Conservation (phyloP, 2,113 vertebrate genomes). For the Saccopteryx bilineata region DNA sequence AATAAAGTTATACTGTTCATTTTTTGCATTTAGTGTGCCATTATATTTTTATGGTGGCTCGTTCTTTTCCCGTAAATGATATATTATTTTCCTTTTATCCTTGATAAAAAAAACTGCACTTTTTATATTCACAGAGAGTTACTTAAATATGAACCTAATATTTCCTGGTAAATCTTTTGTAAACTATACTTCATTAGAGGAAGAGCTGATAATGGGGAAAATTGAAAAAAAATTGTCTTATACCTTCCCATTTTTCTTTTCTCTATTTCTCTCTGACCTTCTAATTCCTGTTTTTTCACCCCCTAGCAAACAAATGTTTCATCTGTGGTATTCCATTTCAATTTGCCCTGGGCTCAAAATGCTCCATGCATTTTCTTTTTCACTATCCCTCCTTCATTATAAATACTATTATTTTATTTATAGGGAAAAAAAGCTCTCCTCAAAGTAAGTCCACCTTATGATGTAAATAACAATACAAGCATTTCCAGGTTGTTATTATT, state of each 20-base stretch:
- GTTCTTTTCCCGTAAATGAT: not conserved
- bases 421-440: constrained; percentile 19
- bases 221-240: not conserved
- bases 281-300: constrained; percentile 55
- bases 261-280: constrained; percentile 68
- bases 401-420: constrained; percentile 75
- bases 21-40: not conserved
- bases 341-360: constrained; percentile 38
- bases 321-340: constrained; percentile 65
- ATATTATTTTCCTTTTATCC: constrained; percentile 35
- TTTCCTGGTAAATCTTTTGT: not conserved
- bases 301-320: constrained; percentile 49
- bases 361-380: not conserved
- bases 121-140: not conserved
- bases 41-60: not conserved
- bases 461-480: not conserved
- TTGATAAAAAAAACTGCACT: not conserved
- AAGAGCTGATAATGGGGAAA: not conserved
- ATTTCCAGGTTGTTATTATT: not conserved
- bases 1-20: not conserved
- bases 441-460: constrained; percentile 36
- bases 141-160: not conserved
- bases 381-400: constrained; percentile 51
- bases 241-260: constrained; percentile 52
- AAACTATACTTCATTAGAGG: constrained; percentile 36